Base-by-base conservation (phyloP, 2,888 invertebrate species). In the Lasioglossum malachurum region DNA sequence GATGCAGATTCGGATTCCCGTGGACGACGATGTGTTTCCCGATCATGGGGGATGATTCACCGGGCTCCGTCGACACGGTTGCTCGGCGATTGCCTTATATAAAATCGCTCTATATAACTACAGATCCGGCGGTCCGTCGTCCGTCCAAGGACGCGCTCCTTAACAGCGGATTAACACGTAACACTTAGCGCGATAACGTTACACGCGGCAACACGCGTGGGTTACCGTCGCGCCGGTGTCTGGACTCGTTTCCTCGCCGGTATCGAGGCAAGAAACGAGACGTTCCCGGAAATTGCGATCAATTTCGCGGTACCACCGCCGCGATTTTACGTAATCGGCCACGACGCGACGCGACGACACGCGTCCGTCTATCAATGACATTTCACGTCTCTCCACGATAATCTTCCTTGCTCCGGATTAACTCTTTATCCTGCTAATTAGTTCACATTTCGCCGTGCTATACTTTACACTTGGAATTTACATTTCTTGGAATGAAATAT, bases 131-230 rank as follows among this genome's bases (percentile, higher is more conserved):
- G 77, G 57, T 74, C 69, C 73, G 80, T 53, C 82, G 82, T 80
- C 80, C 69, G 76, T 72, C 82, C 89, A 90, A 90, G 90, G 89
- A 89, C 90, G 83, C 85, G 85, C 78, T 89, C 79, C 77, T 90
- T 88, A 87, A 89, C 90, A 85, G 79, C 80, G 81, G 88, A 83
- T 82, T 82, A 85, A 88, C 87, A 88, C 88, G 88, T 90, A 90
- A 90, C 86, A 89, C 86, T 90, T 89, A 90, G 74, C 81, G 74
- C 86, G 88, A 86, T 88, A 88, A 88, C 88, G 82, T 90, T 90
- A 84, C 90, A 84, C 83, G 80, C 74, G 78, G 78, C 76, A 84
- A 79, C 80, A 83, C 86, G 90, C 88, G 88, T 84, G 82, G 79
- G 84, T 82, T 84, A 85, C 79, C 88, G 86, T 82, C 82, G 75